phyloP scores from a whole-genome alignment of 2,888 invertebrate genomes.

The Punctoribates punctum region DNA sequence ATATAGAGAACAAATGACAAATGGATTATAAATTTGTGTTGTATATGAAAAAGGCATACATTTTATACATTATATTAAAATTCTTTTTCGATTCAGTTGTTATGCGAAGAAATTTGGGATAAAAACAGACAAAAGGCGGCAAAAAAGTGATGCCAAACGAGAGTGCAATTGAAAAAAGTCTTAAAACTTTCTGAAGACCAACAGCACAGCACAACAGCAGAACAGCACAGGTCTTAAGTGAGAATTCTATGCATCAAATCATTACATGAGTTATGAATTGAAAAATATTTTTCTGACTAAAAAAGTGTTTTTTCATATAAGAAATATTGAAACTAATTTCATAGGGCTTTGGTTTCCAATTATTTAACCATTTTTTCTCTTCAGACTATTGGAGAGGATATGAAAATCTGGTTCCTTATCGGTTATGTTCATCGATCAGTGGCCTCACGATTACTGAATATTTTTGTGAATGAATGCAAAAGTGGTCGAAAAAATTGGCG shows the following conservation, averaged over 20 bases:
- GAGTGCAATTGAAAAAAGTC: background rate
- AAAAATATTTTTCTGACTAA: conserved; percentile 5
- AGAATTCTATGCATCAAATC: too few species aligned
- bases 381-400: background rate
- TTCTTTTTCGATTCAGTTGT: background rate
- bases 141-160: conserved; percentile 19
- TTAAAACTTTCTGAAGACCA: background rate
- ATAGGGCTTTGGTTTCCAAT: conserved; percentile 24
- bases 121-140: conserved; percentile 12
- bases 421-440: conserved; percentile 10
- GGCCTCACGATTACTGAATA: background rate
- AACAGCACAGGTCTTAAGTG: background rate
- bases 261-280: background rate
- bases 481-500: background rate
- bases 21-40: background rate
- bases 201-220: conserved; percentile 4
- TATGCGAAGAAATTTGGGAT: background rate
- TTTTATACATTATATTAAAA: conserved; percentile 1
- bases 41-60: background rate
- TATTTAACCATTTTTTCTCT: conserved; percentile 30
- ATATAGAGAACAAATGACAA: conserved; percentile 5
- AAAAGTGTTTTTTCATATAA: background rate
- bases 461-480: conserved; percentile 3
- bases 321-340: conserved; percentile 36
- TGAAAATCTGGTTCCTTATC: conserved; percentile 10